Evolutionary conservation across 53 echinoderm and acorn worm genomes (phyloP).

Genomic region (Henricia sp.): DNA sequence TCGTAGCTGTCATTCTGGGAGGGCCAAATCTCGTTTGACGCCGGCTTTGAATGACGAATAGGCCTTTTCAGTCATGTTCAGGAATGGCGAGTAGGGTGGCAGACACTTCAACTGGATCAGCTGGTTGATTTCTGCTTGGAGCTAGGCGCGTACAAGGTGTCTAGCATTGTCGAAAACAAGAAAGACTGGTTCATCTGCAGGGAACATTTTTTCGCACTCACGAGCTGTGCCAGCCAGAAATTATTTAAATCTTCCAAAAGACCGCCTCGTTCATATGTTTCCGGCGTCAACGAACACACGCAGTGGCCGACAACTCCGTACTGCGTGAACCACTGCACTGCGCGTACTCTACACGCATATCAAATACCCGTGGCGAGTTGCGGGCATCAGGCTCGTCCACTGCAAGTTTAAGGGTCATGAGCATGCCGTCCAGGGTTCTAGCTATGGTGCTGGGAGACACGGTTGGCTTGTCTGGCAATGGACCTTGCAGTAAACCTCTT

Average conservation of each 20-base stretch:
- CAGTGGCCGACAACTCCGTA: no score
- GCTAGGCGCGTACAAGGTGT: slow-evolving; percentile 41
- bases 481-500: no score
- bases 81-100: slow-evolving; percentile 56
- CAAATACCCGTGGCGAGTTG: slow-evolving; percentile 21
- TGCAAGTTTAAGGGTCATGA: no score
- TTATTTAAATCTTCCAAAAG: slow-evolving; percentile 33
- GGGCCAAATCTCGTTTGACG: slow-evolving; percentile 3
- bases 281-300: no score
- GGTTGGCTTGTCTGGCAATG: no score
- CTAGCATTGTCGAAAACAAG: slow-evolving; percentile 55
- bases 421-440: no score
- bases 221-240: slow-evolving; percentile 40
- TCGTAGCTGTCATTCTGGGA: slow-evolving; percentile 15
- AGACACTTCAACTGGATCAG: slow-evolving; percentile 17
- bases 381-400: no score
- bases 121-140: slow-evolving; percentile 1
- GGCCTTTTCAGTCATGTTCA: slow-evolving; percentile 51
- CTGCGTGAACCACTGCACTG: slow-evolving; percentile 32
- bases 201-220: slow-evolving; percentile 46
- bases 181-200: slow-evolving; percentile 26
- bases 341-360: slow-evolving; percentile 31
- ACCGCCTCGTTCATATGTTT: slow-evolving; percentile 48
- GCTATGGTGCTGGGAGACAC: no score
- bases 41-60: slow-evolving; percentile 50